Conservation (phyloP, 2,797 vertebrate species). For the Phrynocephalus vlangalii region DNA sequence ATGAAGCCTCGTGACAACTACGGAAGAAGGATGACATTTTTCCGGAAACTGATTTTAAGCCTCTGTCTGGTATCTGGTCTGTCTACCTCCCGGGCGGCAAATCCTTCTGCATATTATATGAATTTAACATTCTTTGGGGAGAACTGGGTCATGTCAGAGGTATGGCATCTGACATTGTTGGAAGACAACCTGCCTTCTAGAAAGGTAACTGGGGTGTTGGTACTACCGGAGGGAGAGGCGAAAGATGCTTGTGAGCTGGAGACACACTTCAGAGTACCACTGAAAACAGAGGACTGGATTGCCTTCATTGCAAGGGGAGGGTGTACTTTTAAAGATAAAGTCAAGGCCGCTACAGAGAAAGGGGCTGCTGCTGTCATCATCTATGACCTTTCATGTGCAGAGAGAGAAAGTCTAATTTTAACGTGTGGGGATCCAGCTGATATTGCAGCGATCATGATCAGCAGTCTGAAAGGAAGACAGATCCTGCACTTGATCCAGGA, state of each 20-base stretch:
- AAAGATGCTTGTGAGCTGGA: constrained; percentile 39
- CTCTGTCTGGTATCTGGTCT: constrained; percentile 52
- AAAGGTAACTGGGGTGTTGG: constrained; percentile 48
- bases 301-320: constrained; percentile 61
- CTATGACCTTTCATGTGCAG: constrained; percentile 41
- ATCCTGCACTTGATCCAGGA: constrained; percentile 66
- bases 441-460: constrained; percentile 65
- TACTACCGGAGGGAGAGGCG: constrained; percentile 50
- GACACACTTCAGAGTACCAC: constrained; percentile 51
- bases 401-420: constrained; percentile 43
- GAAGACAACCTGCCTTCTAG: constrained; percentile 60
- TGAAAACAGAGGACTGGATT: constrained; percentile 44
- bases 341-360: constrained; percentile 44
- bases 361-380: constrained; percentile 63
- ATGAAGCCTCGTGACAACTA: constrained; percentile 26
- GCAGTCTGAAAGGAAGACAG: constrained; percentile 67
- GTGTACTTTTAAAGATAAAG: constrained; percentile 57
- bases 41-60: constrained; percentile 32
- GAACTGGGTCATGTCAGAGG: constrained; percentile 56
- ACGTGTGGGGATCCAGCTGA: constrained; percentile 57
- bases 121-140: constrained; percentile 58
- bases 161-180: constrained; percentile 56
- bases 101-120: constrained; percentile 47
- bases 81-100: constrained; percentile 25
- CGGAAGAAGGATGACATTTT: constrained; percentile 29